Evolutionary conservation across 2,113 vertebrate species (phyloP).

Genomic region (Anolis sagrei): DNA sequence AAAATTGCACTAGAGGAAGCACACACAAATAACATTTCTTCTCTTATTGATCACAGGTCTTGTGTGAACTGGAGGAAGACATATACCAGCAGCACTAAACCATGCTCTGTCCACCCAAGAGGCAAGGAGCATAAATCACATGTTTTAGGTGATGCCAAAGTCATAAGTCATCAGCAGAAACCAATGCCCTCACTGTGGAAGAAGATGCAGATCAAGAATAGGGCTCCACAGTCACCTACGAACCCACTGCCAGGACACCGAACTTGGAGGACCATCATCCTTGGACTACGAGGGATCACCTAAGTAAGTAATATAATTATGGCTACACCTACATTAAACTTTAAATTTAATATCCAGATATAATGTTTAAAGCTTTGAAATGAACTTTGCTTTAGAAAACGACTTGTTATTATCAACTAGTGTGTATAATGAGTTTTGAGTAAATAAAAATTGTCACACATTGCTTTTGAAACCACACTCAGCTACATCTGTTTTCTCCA

Average conservation of each 20-base stretch:
- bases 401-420: not conserved
- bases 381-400: slow-evolving; percentile 44
- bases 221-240: no score
- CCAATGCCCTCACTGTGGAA: no score
- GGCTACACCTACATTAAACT: slow-evolving; percentile 18
- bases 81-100: not conserved
- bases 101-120: not conserved
- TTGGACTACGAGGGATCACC: no score
- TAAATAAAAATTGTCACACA: slow-evolving; percentile 25
- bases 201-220: no score
- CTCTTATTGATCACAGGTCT: not conserved
- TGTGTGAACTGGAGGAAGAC: not conserved
- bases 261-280: no score
- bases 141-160: no score
- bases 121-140: no score
- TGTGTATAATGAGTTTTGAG: not conserved
- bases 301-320: slow-evolving; percentile 43
- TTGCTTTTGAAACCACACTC: slow-evolving; percentile 49
- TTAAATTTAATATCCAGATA: slow-evolving; percentile 10
- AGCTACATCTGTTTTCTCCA: slow-evolving; percentile 44
- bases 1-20: not conserved
- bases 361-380: slow-evolving; percentile 31
- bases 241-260: no score
- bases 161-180: no score
- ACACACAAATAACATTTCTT: not conserved